phyloP scores from a whole-genome alignment of 2,888 invertebrate species.

The Julus scanicus region DNA sequence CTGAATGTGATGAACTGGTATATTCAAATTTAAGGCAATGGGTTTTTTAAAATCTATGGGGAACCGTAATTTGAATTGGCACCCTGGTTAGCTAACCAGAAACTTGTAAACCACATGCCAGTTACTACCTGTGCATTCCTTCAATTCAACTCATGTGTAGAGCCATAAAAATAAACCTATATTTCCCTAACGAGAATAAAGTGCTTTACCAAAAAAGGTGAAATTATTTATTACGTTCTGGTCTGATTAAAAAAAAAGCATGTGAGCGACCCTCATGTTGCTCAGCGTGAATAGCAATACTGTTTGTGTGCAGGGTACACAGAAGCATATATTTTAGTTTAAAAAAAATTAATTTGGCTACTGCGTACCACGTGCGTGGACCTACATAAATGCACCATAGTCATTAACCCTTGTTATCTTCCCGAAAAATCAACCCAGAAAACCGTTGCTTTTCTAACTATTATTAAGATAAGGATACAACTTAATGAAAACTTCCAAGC shows the following conservation, averaged over 20 bases:
- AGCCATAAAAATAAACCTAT: background rate
- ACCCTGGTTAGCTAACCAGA: background rate
- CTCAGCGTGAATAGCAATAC: background rate
- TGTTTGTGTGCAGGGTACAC: background rate
- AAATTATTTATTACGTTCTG: slow-evolving; percentile 13
- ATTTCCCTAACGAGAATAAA: background rate
- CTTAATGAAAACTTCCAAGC: background rate
- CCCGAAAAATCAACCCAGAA: background rate
- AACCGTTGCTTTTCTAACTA: background rate
- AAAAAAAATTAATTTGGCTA: background rate
- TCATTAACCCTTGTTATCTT: slow-evolving; percentile 23
- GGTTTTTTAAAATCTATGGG: too few relatives aligned
- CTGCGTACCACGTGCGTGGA: background rate
- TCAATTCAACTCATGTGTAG: background rate
- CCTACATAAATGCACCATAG: background rate
- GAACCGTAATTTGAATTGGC: background rate
- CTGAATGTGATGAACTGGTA: too few relatives aligned
- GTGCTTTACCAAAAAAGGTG: slow-evolving; percentile 14
- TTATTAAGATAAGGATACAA: background rate
- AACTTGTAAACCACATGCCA: background rate
- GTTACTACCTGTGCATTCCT: background rate
- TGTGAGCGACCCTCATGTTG: slow-evolving; percentile 25
- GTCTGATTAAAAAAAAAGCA: background rate
- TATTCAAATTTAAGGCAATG: too few relatives aligned
- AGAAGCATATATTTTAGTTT: background rate